Percentiles rank a stretch among this genome's conserved stretches.
These are phyloP conservation scores for Neogobius melanostomus DNA, from an alignment of 2,113 vertebrate genomes.

Conservation along the genomic window DNA sequence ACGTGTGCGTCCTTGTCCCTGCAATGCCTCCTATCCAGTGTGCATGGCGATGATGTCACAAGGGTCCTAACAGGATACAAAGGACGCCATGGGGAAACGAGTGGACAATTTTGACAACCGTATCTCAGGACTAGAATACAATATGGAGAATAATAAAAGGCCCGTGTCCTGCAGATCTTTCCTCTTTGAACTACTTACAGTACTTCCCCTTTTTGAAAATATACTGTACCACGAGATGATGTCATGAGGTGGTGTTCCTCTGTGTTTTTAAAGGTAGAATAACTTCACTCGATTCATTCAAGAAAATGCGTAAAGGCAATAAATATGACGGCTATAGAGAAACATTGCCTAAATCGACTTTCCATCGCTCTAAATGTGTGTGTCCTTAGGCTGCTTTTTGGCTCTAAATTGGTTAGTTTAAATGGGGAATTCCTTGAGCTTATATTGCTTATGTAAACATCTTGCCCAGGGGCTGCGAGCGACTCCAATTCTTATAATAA, in stretches of 20 bases:
- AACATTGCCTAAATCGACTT: not conserved
- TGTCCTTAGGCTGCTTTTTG: conserved; percentile 25
- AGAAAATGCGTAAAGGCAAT: no score
- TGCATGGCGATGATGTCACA: conserved; percentile 30
- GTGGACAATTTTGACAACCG: not conserved
- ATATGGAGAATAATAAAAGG: not conserved
- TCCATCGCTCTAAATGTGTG: not conserved
- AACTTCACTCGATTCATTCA: no score
- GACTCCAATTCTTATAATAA: conserved; percentile 26
- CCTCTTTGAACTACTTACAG: no score
- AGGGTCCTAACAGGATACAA: conserved; percentile 30
- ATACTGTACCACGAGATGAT: no score
- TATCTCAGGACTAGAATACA: not conserved
- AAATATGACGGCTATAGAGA: no score
- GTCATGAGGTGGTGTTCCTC: no score
- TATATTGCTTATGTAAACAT: conserved; percentile 34
- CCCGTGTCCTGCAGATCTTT: no score
- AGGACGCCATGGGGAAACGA: conserved; percentile 15
- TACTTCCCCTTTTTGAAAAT: no score
- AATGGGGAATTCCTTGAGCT: conserved; percentile 17
- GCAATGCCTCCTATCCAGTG: not conserved
- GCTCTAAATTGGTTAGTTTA: conserved; percentile 20
- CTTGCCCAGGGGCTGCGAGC: conserved; percentile 22
- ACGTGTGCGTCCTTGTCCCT: conserved; percentile 7
- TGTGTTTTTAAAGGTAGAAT: no score